A percentile compares a stretch with the other conserved stretches of the same genome.
Conservation (phyloP, 2,797 vertebrate genomes). For the Hipposideros larvatus region DNA sequence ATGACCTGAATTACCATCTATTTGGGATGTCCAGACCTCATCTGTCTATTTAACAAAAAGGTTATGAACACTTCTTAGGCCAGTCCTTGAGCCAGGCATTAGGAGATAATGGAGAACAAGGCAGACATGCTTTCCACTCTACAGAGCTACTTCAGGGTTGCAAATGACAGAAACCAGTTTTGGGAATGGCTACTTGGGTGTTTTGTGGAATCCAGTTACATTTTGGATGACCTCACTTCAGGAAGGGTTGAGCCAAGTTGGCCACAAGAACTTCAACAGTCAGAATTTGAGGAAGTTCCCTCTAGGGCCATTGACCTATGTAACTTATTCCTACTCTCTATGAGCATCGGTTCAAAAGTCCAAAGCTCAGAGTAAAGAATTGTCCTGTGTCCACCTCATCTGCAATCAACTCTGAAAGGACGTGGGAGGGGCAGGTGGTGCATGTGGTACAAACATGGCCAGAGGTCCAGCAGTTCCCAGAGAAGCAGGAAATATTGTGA, state of each 20-base stretch:
- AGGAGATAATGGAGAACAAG: not conserved
- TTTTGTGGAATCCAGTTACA: not conserved
- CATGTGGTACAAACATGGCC: not conserved
- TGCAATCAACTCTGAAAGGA: not conserved
- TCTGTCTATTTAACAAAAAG: not conserved
- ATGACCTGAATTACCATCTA: not conserved
- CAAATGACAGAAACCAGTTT: not conserved
- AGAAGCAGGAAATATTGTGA: not conserved
- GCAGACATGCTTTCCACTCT: not conserved
- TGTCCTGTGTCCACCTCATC: not conserved
- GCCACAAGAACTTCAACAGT: not conserved
- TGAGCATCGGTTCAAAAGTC: not conserved
- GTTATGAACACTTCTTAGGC: not conserved
- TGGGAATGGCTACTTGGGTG: not conserved
- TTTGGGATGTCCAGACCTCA: not conserved
- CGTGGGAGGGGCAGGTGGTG: not conserved
- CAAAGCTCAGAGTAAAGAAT: constrained; percentile 18
- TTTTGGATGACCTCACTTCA: not conserved
- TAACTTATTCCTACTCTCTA: not conserved
- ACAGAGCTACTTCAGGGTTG: not conserved
- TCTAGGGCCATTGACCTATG: not conserved
- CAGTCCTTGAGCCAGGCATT: not conserved
- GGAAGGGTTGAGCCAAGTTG: not conserved
- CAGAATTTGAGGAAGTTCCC: not conserved
- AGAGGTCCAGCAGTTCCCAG: not conserved